Percentiles rank a stretch among this genome's conserved stretches.
These are phyloP conservation scores for Zaprionus bogoriensis DNA, from an alignment of 2,888 invertebrate genomes.

Conservation along the genomic window DNA sequence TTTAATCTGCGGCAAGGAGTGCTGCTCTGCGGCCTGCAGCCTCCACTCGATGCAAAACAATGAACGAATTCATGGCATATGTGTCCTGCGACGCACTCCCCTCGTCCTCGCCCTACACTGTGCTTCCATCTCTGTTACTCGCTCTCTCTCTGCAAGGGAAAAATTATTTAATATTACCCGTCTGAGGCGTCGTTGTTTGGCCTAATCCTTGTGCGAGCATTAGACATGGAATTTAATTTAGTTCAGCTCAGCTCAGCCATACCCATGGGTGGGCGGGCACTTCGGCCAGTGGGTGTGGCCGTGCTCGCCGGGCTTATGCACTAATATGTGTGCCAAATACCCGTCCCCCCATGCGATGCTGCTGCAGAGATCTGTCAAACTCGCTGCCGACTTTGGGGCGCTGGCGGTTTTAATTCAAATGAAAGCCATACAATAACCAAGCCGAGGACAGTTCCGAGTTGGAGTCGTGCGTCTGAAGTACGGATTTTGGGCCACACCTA, in stretches of 20 bases:
- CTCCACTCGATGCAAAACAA: constrained; percentile 69
- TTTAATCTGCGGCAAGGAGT: constrained; percentile 79
- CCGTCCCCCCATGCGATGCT: constrained; percentile 72
- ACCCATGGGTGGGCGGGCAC: not conserved
- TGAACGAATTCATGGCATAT: constrained; percentile 77
- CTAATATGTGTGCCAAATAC: constrained; percentile 45
- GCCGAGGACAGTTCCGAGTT: constrained; percentile 23
- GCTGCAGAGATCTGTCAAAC: constrained; percentile 65
- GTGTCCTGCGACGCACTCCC: constrained; percentile 55
- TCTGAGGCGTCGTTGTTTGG: constrained; percentile 64
- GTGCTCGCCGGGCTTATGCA: constrained; percentile 7
- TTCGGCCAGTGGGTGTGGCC: not conserved
- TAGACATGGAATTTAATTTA: constrained; percentile 81
- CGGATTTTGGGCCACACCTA: not conserved
- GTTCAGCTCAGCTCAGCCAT: constrained; percentile 54
- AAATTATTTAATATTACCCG: constrained; percentile 57
- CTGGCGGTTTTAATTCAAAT: constrained; percentile 73
- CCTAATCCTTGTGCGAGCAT: constrained; percentile 75
- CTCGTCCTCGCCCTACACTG: not conserved
- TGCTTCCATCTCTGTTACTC: constrained; percentile 7
- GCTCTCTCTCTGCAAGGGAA: constrained; percentile 25
- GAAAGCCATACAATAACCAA: constrained; percentile 58
- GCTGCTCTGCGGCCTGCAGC: constrained; percentile 26
- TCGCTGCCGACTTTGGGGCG: constrained; percentile 58
- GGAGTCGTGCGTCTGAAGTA: constrained; percentile 7